A percentile compares a stretch with the other conserved stretches of the same genome.
phyloP scores from a whole-genome alignment of 2,888 invertebrate species.

The Agrochola lychnidis region DNA sequence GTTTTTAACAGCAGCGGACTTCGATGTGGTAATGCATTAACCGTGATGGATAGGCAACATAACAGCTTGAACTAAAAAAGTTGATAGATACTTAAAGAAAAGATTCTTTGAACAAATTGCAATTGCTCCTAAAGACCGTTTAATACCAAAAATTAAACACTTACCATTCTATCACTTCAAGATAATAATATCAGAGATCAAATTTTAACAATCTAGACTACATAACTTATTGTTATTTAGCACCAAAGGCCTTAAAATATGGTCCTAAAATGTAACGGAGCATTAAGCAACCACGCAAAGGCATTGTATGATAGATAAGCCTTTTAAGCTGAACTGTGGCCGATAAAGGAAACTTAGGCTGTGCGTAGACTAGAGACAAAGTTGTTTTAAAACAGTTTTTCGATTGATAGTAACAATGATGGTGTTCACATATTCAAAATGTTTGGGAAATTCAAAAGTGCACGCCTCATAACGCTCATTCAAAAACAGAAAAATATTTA shows the following conservation, averaged over 20 bases:
- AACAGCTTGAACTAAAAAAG: not conserved
- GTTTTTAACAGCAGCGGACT: not conserved
- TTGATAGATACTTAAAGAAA: not conserved
- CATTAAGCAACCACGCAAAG: slow-evolving; percentile 45
- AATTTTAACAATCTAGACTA: slow-evolving; percentile 33
- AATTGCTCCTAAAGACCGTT: not conserved
- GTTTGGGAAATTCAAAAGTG: not conserved
- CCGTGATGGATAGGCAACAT: not conserved
- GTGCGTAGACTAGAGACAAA: not conserved
- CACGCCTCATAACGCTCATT: too few relatives aligned
- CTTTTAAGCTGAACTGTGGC: slow-evolving; percentile 40
- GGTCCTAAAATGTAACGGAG: slow-evolving; percentile 35
- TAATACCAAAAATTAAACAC: slow-evolving; percentile 6
- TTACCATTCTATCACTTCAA: slow-evolving; percentile 35
- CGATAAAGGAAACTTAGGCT: slow-evolving; percentile 27
- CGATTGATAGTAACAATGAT: not conserved
- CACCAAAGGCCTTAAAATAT: slow-evolving; percentile 43
- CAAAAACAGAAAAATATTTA: too few relatives aligned
- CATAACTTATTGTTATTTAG: slow-evolving; percentile 49
- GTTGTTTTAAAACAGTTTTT: not conserved
- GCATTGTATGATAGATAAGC: slow-evolving; percentile 55
- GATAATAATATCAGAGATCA: slow-evolving; percentile 47
- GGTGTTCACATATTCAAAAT: not conserved
- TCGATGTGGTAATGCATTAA: not conserved
- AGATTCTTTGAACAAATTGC: not conserved